Conservation (phyloP, 2,797 vertebrate species). For the Hemibagrus guttatus region DNA sequence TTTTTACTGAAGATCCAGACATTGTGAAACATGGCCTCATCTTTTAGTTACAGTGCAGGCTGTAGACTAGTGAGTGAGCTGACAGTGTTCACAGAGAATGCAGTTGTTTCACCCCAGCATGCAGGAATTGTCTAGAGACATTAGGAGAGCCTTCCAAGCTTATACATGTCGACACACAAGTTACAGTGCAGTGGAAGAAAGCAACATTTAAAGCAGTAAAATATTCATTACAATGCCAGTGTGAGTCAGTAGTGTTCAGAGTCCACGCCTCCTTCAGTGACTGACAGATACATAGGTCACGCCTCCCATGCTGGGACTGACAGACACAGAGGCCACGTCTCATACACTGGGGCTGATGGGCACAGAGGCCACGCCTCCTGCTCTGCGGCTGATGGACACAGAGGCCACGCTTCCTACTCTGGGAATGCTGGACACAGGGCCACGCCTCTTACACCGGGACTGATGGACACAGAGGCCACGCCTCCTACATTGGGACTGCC, state of each 20-base stretch:
- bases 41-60: not conserved
- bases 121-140: not conserved
- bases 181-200: not conserved
- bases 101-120: conserved; percentile 7
- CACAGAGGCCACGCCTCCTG: no score
- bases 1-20: conserved; percentile 12
- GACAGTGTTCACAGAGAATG: not conserved
- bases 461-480: not conserved
- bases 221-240: not conserved
- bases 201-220: not conserved
- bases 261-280: no score
- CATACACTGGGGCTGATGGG: no score
- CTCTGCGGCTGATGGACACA: no score
- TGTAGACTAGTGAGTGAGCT: not conserved
- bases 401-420: no score
- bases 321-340: no score
- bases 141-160: not conserved
- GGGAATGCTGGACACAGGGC: no score
- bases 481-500: not conserved
- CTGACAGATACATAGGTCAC: no score
- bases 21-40: conserved; percentile 21
- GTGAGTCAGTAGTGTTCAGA: not conserved
- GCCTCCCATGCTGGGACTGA: no score
- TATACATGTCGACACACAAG: not conserved
- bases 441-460: no score